These are phyloP conservation scores for Malacosoma neustria DNA, from an alignment of 2,888 invertebrate genomes.

Conservation along the genomic window DNA sequence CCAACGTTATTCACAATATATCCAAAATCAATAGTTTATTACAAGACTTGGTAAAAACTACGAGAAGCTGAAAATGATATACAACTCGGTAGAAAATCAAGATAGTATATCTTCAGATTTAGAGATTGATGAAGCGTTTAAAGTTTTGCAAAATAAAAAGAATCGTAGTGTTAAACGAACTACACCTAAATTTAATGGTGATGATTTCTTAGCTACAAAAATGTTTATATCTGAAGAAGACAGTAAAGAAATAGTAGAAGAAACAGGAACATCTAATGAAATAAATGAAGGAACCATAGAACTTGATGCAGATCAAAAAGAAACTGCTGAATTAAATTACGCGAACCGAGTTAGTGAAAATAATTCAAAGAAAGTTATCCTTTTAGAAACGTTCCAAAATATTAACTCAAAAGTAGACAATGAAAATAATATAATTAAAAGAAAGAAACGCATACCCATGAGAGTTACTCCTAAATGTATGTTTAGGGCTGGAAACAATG, in stretches of 20 bases:
- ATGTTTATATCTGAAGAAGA: constrained; percentile 22
- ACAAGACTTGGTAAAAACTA: constrained; percentile 42
- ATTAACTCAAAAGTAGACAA: neutral
- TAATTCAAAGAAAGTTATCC: neutral
- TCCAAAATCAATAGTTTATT: constrained; percentile 38
- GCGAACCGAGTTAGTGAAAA: neutral
- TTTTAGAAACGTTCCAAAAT: neutral
- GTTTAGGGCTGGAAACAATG: too few species aligned
- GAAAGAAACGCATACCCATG: neutral
- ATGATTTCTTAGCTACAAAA: constrained; percentile 19
- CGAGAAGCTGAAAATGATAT: constrained; percentile 33
- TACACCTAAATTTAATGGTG: constrained; percentile 1
- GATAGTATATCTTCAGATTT: constrained; percentile 17
- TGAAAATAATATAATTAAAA: neutral
- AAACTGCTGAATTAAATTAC: neutral
- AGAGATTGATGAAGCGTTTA: constrained; percentile 19
- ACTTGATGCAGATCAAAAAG: neutral
- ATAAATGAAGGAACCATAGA: neutral
- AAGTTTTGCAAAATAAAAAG: constrained; percentile 5
- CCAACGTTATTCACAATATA: constrained; percentile 44
- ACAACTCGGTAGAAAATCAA: constrained; percentile 22
- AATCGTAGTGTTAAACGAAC: neutral
- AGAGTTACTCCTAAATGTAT: neutral
- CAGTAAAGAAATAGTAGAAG: neutral
- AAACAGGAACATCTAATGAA: neutral